Conservation (phyloP, 2,113 vertebrate genomes). For the Halcyon malimbica region DNA sequence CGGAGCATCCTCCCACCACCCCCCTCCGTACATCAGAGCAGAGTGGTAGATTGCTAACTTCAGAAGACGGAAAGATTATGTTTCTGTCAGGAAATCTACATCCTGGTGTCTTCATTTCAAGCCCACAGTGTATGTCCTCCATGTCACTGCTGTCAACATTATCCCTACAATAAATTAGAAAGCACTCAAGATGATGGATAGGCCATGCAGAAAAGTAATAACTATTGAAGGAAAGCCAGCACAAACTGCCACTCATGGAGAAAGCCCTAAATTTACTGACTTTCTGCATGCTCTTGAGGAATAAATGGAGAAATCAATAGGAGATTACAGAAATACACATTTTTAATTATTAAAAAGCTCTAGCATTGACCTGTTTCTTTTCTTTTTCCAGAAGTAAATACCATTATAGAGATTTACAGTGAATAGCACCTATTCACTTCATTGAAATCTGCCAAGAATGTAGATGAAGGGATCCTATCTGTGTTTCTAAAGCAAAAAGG, state of each 20-base stretch:
- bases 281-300: slow-evolving; percentile 14
- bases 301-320: slow-evolving; percentile 65
- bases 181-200: slow-evolving; percentile 52
- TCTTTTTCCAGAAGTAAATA: slow-evolving; percentile 65
- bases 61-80: neutral
- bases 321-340: slow-evolving; percentile 73
- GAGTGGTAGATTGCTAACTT: neutral
- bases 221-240: slow-evolving; percentile 18
- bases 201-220: slow-evolving; percentile 45
- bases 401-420: slow-evolving; percentile 64
- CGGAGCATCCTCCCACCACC: neutral
- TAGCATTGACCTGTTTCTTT: slow-evolving; percentile 60
- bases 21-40: neutral
- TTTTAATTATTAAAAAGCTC: slow-evolving; percentile 80
- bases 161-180: slow-evolving; percentile 59
- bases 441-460: slow-evolving; percentile 51
- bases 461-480: neutral
- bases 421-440: neutral
- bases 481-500: neutral
- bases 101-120: slow-evolving; percentile 33
- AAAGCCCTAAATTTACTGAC: slow-evolving; percentile 39
- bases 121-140: slow-evolving; percentile 7
- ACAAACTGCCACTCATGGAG: neutral
- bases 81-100: slow-evolving; percentile 18
- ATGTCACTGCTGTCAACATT: slow-evolving; percentile 33